phyloP scores from a whole-genome alignment of 2,888 invertebrate species.

The Leptura quadrifasciata region DNA sequence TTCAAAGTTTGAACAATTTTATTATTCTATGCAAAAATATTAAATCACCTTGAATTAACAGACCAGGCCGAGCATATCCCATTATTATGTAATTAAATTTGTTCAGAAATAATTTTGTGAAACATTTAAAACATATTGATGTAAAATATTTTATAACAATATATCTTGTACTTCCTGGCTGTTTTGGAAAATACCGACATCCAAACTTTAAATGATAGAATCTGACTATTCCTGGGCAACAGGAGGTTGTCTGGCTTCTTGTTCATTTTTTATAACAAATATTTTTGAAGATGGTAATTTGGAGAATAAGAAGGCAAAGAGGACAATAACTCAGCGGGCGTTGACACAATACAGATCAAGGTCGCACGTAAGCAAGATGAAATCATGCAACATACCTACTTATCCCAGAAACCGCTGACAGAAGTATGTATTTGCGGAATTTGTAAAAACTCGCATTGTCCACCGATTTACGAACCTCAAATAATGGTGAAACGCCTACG shows the following conservation, averaged over 20 bases:
- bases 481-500: neutral
- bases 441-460: neutral
- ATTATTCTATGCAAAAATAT: no score
- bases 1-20: no score
- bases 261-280: neutral
- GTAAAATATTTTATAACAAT: no score
- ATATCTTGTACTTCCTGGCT: no score
- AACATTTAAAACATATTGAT: no score
- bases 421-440: conserved; percentile 1
- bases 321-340: neutral
- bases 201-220: neutral
- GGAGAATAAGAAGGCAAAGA: neutral
- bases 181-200: no score
- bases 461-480: neutral
- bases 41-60: no score
- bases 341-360: conserved; percentile 7
- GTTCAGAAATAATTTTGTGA: no score
- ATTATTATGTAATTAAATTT: no score
- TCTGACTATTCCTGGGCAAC: neutral
- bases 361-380: conserved; percentile 4
- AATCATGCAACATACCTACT: neutral
- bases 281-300: neutral
- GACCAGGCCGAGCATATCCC: no score
- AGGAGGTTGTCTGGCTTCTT: neutral
- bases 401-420: conserved; percentile 6